phyloP scores from a whole-genome alignment of 2,797 vertebrate genomes.

The Scolopax bukidnonensis region DNA sequence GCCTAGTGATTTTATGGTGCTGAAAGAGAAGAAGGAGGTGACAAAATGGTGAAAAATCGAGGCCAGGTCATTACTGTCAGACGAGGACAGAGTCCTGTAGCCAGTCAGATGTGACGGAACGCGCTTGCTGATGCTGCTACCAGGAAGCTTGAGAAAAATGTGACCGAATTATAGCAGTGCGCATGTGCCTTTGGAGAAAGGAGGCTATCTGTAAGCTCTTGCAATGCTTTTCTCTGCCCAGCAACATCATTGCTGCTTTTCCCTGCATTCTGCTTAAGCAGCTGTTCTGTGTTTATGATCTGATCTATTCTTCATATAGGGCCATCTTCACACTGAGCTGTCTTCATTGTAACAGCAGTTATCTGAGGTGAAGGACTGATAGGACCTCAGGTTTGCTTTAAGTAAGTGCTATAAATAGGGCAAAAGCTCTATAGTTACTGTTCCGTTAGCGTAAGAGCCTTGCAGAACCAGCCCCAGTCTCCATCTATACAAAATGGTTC shows the following conservation, averaged over 20 bases:
- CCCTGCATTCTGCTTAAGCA: constrained; percentile 42
- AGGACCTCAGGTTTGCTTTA: neutral
- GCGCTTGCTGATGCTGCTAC: constrained; percentile 36
- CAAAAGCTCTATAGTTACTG: neutral
- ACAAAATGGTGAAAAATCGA: constrained; percentile 15
- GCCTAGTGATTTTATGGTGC: neutral
- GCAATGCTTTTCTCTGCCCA: constrained; percentile 57
- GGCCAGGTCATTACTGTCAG: constrained; percentile 37
- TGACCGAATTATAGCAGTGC: neutral
- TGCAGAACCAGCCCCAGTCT: neutral
- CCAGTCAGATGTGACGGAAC: constrained; percentile 25
- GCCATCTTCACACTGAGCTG: neutral
- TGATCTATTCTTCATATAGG: neutral
- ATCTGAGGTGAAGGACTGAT: neutral
- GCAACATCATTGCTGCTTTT: constrained; percentile 43
- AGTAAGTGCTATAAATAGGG: neutral
- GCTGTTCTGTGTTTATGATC: constrained; percentile 40
- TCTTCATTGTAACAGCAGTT: neutral
- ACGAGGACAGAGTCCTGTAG: constrained; percentile 29
- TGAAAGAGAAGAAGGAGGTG: neutral
- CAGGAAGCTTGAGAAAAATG: constrained; percentile 50
- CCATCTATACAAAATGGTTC: constrained; percentile 15
- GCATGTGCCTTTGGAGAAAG: constrained; percentile 49
- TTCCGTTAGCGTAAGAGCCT: neutral
- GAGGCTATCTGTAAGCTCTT: constrained; percentile 49